phyloP scores from a whole-genome alignment of 2,888 invertebrate genomes.

The Tryphoninae sp. region DNA sequence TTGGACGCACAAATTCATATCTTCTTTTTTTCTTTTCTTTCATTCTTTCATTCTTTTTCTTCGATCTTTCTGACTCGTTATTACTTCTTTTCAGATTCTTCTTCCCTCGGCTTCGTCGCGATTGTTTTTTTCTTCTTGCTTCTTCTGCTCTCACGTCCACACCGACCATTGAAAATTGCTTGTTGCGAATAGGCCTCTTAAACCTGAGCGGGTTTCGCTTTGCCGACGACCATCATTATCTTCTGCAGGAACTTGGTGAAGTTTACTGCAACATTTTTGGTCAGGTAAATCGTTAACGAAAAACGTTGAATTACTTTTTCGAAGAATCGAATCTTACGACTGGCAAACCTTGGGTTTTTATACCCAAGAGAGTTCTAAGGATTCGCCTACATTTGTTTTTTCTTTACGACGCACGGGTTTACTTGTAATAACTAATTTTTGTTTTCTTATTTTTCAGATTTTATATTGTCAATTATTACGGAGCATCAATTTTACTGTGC shows the following conservation, averaged over 20 bases:
- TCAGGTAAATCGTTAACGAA: constrained; percentile 31
- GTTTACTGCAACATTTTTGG: constrained; percentile 82
- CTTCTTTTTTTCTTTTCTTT: constrained; percentile 39
- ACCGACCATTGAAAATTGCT: constrained; percentile 9
- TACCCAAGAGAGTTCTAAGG: constrained; percentile 42
- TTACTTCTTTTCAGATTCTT: neutral
- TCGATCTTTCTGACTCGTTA: neutral
- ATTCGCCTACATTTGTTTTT: constrained; percentile 8
- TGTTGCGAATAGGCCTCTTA: constrained; percentile 78
- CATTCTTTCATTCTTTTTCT: neutral
- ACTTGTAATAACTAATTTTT: neutral
- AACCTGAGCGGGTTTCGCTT: constrained; percentile 87
- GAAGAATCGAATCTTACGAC: neutral
- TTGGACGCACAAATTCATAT: constrained; percentile 63
- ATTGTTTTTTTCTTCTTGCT: constrained; percentile 18
- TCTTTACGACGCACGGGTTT: neutral
- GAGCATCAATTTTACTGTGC: constrained; percentile 23
- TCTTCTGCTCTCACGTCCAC: constrained; percentile 4
- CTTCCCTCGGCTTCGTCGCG: neutral
- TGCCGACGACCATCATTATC: constrained; percentile 88
- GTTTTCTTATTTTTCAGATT: constrained; percentile 21
- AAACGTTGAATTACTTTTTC: neutral
- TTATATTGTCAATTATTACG: constrained; percentile 16
- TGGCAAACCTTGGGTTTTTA: constrained; percentile 3
- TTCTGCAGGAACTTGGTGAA: constrained; percentile 87